Base-by-base conservation (phyloP, 2,797 vertebrate genomes). In the Perodicticus potto region DNA sequence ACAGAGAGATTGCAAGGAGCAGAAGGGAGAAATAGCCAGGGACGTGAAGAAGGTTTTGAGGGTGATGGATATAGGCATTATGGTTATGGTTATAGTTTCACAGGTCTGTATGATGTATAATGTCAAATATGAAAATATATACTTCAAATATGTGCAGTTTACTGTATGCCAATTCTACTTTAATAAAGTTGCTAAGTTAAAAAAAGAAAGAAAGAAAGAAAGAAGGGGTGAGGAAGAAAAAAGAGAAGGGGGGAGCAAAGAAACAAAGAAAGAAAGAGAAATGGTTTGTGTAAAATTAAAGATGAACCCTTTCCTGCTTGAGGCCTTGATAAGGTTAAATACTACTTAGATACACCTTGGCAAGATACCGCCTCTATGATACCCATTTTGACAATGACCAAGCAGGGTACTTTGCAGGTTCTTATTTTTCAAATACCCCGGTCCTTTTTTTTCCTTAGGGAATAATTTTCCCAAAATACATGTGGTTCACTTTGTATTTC, bases 401-500 rank as follows among this genome's bases (percentile, higher is more conserved):
- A 82, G 5, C 69, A 20, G 17, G 8, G 8, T 32, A 5, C 86
- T 94, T 92, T 86, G 82, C n/a, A 96, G 83, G 72, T 59, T 81
- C 73, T 96, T 37, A 1, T 88, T 95, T 93, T 77, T 93, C 69
- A 96, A 94, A 93, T 63, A 94, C 23, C 69, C 65, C 59, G 63
- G 49, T 67, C 61, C 22, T 29, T 69, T 78, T 80, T 59, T 34
- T 67, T 7, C 17, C 82, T 86, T 80, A 65, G 59, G 13, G 20
- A 19, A 84, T 77, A 70, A 23, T 83, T 85, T 65, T 12, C 40
- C 40, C 19, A 9, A 86, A 43, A 89, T 59, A 93, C 23, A 76
- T 7, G 8, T 77, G 40, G 29, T 87, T 90, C 67, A n/a, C 25
- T 89, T 83, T 86, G 14, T 84, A 57, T 82, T 94, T 95, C 92